A percentile compares a stretch with the other conserved stretches of the same genome.
phyloP scores from a whole-genome alignment of 2,797 vertebrate species.

The Pseudomugil gertrudae region DNA sequence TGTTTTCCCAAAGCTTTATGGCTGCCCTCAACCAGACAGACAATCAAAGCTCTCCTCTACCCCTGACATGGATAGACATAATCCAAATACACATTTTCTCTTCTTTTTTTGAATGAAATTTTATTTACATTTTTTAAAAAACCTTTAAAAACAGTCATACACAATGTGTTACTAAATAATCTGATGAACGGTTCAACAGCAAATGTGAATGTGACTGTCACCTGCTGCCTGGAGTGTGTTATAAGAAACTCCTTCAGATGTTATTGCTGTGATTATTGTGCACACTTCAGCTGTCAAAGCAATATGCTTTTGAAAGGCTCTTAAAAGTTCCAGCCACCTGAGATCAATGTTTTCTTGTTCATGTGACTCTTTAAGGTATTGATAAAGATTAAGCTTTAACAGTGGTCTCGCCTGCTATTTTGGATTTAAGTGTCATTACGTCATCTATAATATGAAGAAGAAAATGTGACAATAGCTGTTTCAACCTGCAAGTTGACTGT shows the following conservation, averaged over 20 bases:
- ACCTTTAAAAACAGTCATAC: slow-evolving; percentile 23
- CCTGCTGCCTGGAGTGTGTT: slow-evolving; percentile 26
- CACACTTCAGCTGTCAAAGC: slow-evolving; percentile 46
- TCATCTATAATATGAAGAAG: slow-evolving; percentile 3
- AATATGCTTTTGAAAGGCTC: slow-evolving; percentile 60
- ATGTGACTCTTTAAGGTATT: slow-evolving; percentile 60
- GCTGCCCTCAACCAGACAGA: slow-evolving; percentile 54
- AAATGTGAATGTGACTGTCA: slow-evolving; percentile 12
- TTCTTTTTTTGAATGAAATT: slow-evolving; percentile 28
- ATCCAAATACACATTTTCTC: slow-evolving; percentile 13
- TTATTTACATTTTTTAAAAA: too few species aligned
- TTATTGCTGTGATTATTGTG: slow-evolving; percentile 36
- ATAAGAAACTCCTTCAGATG: slow-evolving; percentile 28
- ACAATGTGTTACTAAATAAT: slow-evolving; percentile 4
- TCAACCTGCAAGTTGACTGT: too few species aligned
- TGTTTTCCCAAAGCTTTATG: slow-evolving; percentile 71
- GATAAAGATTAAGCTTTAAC: slow-evolving; percentile 42
- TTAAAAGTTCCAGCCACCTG: slow-evolving; percentile 42
- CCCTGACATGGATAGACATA: slow-evolving; percentile 33
- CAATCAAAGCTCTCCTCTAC: slow-evolving; percentile 50
- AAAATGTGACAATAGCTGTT: slow-evolving; percentile 16
- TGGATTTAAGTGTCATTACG: slow-evolving; percentile 7
- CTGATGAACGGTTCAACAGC: slow-evolving; percentile 21
- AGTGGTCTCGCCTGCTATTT: slow-evolving; percentile 31
- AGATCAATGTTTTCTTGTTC: slow-evolving; percentile 75